Conservation (phyloP, 2,888 invertebrate species). For the Tetanocera ferruginea region DNA sequence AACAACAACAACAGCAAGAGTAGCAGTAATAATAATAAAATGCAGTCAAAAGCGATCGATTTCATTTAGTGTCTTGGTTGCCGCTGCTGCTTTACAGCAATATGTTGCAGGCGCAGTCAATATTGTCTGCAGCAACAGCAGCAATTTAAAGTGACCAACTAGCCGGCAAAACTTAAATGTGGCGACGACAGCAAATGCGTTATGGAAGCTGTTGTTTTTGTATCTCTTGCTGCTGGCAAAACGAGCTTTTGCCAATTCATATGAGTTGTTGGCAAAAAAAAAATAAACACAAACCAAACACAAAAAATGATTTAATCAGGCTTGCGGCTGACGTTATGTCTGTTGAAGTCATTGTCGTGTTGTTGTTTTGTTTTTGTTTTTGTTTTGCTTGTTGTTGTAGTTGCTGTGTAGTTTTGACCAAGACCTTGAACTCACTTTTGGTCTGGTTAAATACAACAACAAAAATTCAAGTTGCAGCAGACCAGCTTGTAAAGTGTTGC, state of each 20-base stretch:
- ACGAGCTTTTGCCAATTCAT: neutral
- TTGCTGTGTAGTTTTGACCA: conserved; percentile 1
- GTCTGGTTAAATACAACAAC: neutral
- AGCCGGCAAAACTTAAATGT: conserved; percentile 5
- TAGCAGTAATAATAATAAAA: conserved; percentile 30
- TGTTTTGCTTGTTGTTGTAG: neutral
- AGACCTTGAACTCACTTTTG: conserved; percentile 32
- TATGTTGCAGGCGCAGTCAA: neutral
- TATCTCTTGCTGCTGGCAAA: neutral
- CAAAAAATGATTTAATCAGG: conserved; percentile 1
- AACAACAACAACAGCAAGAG: conserved; percentile 22
- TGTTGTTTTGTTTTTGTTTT: conserved; percentile 2
- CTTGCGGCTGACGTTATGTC: conserved; percentile 5
- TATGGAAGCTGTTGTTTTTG: conserved; percentile 1
- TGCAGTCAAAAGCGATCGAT: conserved; percentile 26
- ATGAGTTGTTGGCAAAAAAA: neutral
- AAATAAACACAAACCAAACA: too few species aligned
- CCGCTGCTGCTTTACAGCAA: neutral
- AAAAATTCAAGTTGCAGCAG: neutral
- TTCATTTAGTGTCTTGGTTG: conserved; percentile 23
- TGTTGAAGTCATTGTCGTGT: neutral
- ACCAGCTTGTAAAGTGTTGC: neutral
- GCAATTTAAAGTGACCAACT: conserved; percentile 9
- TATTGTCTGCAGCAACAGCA: neutral
- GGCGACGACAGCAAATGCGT: neutral